Conservation (phyloP, 2,888 invertebrate genomes). For the Helobdella robusta region DNA sequence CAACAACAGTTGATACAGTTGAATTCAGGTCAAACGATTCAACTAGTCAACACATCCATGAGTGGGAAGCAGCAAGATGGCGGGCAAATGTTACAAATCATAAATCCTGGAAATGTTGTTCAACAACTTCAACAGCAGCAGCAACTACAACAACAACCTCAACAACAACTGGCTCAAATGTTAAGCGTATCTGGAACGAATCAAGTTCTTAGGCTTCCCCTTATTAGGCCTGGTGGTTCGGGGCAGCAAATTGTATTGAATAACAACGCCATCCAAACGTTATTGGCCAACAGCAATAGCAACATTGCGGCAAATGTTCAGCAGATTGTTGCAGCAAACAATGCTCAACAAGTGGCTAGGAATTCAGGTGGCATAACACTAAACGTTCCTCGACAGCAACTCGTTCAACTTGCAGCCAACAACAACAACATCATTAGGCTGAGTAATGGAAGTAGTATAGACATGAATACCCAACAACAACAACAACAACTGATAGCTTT, state of each 20-base stretch:
- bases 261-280: no score
- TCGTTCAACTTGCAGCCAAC: slow-evolving; percentile 10
- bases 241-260: no score
- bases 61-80: slow-evolving; percentile 8
- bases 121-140: slow-evolving; percentile 5
- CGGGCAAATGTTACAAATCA: slow-evolving; percentile 17
- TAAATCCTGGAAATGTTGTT: slow-evolving; percentile 5
- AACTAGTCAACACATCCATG: slow-evolving; percentile 15
- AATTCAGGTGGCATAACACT: background rate
- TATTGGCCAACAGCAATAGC: background rate
- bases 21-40: slow-evolving; percentile 16
- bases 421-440: slow-evolving; percentile 3
- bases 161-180: slow-evolving; percentile 21
- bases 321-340: background rate
- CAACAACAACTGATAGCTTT: no score
- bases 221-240: background rate
- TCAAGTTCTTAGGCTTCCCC: slow-evolving; percentile 10
- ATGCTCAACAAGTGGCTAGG: background rate
- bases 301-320: slow-evolving; percentile 1
- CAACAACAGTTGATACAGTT: slow-evolving; percentile 14
- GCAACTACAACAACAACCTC: slow-evolving; percentile 7
- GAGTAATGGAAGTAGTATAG: no score
- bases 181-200: slow-evolving; percentile 13
- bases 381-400: background rate
- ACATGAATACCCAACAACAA: no score